Conservation (phyloP, 2,888 invertebrate genomes). For the Tetragnatha montana region DNA sequence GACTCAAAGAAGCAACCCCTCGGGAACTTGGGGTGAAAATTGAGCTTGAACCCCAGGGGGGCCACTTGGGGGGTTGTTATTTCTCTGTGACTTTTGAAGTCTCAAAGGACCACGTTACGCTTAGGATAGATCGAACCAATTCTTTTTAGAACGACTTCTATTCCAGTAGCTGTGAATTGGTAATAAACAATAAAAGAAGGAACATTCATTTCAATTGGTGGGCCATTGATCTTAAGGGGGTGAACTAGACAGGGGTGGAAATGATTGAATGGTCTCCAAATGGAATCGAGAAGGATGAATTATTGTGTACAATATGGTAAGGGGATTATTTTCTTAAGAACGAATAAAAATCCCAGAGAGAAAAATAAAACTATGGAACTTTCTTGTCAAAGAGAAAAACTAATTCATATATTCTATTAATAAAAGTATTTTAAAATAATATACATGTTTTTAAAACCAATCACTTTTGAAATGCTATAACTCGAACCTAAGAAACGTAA, state of each 20-base stretch:
- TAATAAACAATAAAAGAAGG: background rate
- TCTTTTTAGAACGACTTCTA: background rate
- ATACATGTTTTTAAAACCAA: too few species aligned
- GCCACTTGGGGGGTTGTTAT: background rate
- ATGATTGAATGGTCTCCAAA: too few species aligned
- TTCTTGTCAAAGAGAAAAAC: too few species aligned
- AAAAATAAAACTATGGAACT: too few species aligned
- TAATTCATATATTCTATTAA: too few species aligned
- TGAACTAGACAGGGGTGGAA: background rate
- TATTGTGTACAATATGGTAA: too few species aligned
- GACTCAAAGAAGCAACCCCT: background rate
- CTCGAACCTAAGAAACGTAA: too few species aligned
- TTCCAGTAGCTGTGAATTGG: background rate
- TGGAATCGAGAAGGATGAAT: too few species aligned
- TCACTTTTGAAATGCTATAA: too few species aligned
- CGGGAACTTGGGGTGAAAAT: constrained; percentile 5
- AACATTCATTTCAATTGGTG: background rate
- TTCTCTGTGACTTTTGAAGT: background rate
- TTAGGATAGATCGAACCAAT: background rate
- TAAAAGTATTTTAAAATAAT: too few species aligned
- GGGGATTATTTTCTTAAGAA: too few species aligned
- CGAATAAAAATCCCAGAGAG: too few species aligned
- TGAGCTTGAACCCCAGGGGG: constrained; percentile 7
- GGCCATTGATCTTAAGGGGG: background rate
- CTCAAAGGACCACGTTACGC: background rate